phyloP scores from a whole-genome alignment of 2,888 invertebrate species.

The Folsomia manolachei region DNA sequence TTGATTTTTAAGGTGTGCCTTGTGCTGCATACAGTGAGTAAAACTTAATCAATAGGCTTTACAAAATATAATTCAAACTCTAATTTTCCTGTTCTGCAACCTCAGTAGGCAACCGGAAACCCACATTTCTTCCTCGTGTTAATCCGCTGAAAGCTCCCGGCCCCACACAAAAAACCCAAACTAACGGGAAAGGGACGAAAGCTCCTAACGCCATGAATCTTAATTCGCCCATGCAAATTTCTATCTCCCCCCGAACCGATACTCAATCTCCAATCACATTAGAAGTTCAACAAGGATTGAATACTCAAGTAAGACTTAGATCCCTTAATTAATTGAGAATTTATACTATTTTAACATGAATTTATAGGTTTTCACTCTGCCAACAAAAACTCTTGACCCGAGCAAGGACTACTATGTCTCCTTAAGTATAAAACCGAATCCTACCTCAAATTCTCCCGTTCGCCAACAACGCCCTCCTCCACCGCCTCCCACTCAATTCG shows the following conservation, averaged over 20 bases:
- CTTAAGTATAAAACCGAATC: constrained; percentile 71
- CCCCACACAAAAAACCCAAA: constrained; percentile 41
- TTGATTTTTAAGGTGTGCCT: too few relatives aligned
- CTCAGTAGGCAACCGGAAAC: constrained; percentile 36
- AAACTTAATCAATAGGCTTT: background rate
- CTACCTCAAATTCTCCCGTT: constrained; percentile 12
- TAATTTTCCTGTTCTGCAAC: background rate
- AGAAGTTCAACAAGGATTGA: constrained; percentile 53
- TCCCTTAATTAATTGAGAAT: too few relatives aligned
- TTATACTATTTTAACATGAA: too few relatives aligned
- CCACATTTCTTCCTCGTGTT: constrained; percentile 43
- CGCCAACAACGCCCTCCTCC: constrained; percentile 23
- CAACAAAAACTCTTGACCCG: constrained; percentile 80
- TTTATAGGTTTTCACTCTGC: constrained; percentile 85
- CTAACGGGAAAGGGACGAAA: constrained; percentile 10
- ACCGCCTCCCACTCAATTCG: constrained; percentile 10
- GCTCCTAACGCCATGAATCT: constrained; percentile 22
- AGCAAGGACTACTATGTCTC: constrained; percentile 90
- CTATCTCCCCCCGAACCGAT: constrained; percentile 37
- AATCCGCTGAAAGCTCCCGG: constrained; percentile 46
- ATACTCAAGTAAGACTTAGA: constrained; percentile 70
- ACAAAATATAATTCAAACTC: too few relatives aligned
- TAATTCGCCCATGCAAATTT: constrained; percentile 37
- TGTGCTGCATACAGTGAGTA: constrained; percentile 75
- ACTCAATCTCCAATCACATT: constrained; percentile 47